A percentile compares a stretch with the other conserved stretches of the same genome.
These are phyloP conservation scores for Sycophila sp. DNA, from an alignment of 1,140 invertebrate genomes.

Conservation along the genomic window DNA sequence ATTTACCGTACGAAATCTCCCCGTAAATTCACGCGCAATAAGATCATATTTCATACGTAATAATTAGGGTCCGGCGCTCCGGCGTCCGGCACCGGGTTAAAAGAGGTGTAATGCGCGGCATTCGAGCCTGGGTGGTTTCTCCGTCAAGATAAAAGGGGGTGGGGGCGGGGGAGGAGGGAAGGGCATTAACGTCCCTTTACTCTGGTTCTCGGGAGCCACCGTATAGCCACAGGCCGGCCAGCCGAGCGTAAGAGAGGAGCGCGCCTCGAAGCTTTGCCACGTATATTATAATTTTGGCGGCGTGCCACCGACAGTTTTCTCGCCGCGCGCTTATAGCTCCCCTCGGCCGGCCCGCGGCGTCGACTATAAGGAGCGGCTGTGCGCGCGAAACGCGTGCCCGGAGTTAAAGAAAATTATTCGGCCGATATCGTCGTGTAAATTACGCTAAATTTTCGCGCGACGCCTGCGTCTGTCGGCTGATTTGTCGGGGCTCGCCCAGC, in stretches of 20 bases:
- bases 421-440: slow-evolving; percentile 11
- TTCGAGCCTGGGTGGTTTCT: slow-evolving; percentile 1
- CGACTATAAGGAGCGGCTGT: too few species aligned
- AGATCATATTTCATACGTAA: slow-evolving; percentile 19
- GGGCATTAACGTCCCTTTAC: slow-evolving; percentile 18
- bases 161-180: not conserved
- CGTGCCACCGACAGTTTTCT: not conserved
- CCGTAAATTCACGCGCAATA: slow-evolving; percentile 24
- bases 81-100: not conserved
- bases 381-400: too few species aligned
- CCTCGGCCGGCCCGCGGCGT: not conserved
- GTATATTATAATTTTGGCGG: slow-evolving; percentile 31
- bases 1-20: not conserved
- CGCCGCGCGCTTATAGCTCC: not conserved
- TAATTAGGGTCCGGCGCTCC: not conserved
- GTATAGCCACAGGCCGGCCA: not conserved
- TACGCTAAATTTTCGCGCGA: slow-evolving; percentile 12
- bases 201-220: slow-evolving; percentile 28
- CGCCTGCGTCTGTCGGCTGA: slow-evolving; percentile 25
- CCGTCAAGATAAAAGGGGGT: too few species aligned
- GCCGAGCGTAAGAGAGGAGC: not conserved
- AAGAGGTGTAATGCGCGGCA: slow-evolving; percentile 22
- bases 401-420: slow-evolving; percentile 31
- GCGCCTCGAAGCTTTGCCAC: slow-evolving; percentile 6
- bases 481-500: not conserved